Conservation (phyloP, 2,888 invertebrate species). For the Nemurella pictetii region DNA sequence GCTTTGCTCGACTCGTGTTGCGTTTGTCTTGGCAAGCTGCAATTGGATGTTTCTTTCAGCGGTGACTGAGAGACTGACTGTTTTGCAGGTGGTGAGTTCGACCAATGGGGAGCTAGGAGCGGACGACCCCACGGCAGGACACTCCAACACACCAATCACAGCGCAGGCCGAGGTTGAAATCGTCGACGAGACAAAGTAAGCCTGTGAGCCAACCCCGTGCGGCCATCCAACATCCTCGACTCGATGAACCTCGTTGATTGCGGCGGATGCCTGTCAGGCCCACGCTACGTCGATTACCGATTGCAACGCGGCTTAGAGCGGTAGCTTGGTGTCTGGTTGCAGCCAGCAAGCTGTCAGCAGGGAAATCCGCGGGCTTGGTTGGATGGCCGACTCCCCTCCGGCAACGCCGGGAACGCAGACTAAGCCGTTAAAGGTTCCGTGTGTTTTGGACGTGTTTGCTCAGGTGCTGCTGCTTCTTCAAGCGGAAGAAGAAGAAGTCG, state of each 20-base stretch:
- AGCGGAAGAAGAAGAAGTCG: conserved; percentile 98
- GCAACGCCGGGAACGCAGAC: background rate
- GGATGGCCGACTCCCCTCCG: background rate
- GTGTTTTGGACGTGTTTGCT: conserved; percentile 26
- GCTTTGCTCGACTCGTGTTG: background rate
- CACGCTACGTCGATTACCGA: no score
- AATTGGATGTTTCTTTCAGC: no score
- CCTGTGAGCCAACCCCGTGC: conserved; percentile 56
- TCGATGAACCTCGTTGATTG: no score
- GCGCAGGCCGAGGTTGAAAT: conserved; percentile 92
- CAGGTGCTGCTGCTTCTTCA: conserved; percentile 99
- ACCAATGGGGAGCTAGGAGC: conserved; percentile 94
- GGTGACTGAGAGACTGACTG: no score
- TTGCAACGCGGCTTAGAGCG: no score
- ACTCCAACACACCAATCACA: conserved; percentile 96
- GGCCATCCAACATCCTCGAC: conserved; percentile 18
- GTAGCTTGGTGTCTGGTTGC: no score
- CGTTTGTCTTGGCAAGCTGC: no score
- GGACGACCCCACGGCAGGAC: conserved; percentile 94
- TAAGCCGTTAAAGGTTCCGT: conserved; percentile 31
- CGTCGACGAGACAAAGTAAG: conserved; percentile 97
- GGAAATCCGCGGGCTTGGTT: no score
- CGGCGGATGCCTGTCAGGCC: no score
- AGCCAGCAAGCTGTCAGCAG: no score
- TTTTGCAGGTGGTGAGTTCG: conserved; percentile 88